These are phyloP conservation scores for Epizoanthus illoricatus DNA, from an alignment of 92 coral and sea anemone species.

Conservation along the genomic window DNA sequence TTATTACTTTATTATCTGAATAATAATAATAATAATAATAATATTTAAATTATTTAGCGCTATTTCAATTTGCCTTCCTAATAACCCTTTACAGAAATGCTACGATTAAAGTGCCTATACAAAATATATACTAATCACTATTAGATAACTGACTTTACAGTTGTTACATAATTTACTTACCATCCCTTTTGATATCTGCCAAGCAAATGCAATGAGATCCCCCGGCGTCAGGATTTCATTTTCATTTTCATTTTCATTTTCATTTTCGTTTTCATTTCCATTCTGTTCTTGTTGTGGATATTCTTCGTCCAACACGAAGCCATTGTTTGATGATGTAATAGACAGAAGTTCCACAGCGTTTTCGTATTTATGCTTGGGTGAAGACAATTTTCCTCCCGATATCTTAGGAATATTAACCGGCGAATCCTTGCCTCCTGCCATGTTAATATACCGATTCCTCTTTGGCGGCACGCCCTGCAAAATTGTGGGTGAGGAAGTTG, in stretches of 20 bases:
- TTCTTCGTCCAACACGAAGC: not conserved
- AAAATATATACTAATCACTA: too few relatives aligned
- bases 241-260: constrained; percentile 29
- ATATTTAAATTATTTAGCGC: too few relatives aligned
- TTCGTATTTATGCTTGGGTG: constrained; percentile 12
- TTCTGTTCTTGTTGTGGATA: not conserved
- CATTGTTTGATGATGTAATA: not conserved
- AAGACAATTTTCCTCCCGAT: not conserved
- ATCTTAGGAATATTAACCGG: not conserved
- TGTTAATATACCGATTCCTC: too few relatives aligned
- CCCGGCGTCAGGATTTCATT: constrained; percentile 65
- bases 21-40: too few relatives aligned
- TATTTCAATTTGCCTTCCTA: too few relatives aligned
- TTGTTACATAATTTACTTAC: constrained; percentile 36
- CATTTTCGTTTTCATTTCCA: constrained; percentile 15
- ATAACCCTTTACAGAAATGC: too few relatives aligned
- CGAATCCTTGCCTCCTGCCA: too few relatives aligned
- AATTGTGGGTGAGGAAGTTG: too few relatives aligned
- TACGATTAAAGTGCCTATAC: too few relatives aligned
- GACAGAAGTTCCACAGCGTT: constrained; percentile 29
- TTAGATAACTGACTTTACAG: too few relatives aligned
- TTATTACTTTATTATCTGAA: too few relatives aligned
- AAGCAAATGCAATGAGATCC: constrained; percentile 84
- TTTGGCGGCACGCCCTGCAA: too few relatives aligned
- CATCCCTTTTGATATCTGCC: constrained; percentile 88